Base-by-base conservation (phyloP, 1,140 invertebrate species). In the Pseudoatta argentina region DNA sequence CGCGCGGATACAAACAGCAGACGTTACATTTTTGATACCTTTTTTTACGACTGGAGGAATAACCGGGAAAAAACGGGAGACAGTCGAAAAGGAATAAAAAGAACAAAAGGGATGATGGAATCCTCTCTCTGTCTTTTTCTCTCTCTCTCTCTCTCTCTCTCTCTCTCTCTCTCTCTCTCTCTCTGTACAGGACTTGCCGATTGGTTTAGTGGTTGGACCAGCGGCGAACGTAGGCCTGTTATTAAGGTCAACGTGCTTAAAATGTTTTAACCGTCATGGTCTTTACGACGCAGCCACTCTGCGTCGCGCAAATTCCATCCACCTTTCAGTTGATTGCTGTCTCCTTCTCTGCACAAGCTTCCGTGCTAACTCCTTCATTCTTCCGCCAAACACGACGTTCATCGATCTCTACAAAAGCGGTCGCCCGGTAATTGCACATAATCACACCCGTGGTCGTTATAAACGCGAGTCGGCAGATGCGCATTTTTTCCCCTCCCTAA, bases 221-320 rank as follows among this genome's bases (percentile, higher is more conserved):
- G 88, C 89, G 76, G 88, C 82, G 76, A 79, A n/a, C 44, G 67
- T 66, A 87, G 90, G 88, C 86, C 92, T 92, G 90, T 92, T 92
- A 92, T 92, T 92, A 92, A 87, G 90, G 87, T 92, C 91, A 85
- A 92, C 87, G 88, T 71, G 85, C 88, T 92, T 91, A 88, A 92
- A 91, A 91, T 91, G 90, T 92, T 92, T 91, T 86, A 90, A 90
- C 85, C 89, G 89, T 92, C 90, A 89, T 82, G 90, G 86, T 92
- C 85, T 91, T 92, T 91, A 88, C 86, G 86, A 77, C 77, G 34
- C 72, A 61, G 55, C 76, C 85, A 72, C 86, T 85, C 78, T 53
- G 79, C 67, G 27, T 87, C 69, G 81, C 79, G 75, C 87, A 89
- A 78, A 91, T 88, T 88, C 39, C 66, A 88, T 90, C 87, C 88